Base-by-base conservation (phyloP, 2,113 vertebrate genomes). In the Pomatostomus ruficeps region DNA sequence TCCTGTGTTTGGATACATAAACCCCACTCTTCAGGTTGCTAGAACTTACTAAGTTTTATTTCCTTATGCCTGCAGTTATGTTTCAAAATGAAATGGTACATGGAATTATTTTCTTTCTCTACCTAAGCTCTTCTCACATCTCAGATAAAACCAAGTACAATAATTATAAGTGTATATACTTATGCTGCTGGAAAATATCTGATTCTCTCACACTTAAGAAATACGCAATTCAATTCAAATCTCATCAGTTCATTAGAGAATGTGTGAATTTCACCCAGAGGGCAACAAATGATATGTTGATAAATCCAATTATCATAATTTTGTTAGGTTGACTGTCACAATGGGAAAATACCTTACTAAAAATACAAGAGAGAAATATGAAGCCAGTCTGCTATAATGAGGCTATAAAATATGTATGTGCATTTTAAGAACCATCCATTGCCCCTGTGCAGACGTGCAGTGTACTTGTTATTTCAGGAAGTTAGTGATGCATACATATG, bases 321-420 rank as follows among this genome's bases (percentile, higher is more conserved):
- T 77, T 95, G 31, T 94, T 79, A 80, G 85, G 93, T 70, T 80
- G 82, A 88, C 74, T 96, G 81, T 90, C 91, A 93, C 71, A 94
- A 71, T 86, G 91, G 91, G 90, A 94, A 88, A 95, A 94, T 86
- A 86, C 48, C 82, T 88, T 70, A 51, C 70, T 83, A 76, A 93
- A 91, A 93, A 83, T 80, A 71, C 33, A 73, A 93, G 88, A 93
- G 63, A 88, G 55, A 95, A 88, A 93, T 85, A 88, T 79, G 92
- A 95, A 95, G 42, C 45, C 33, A 87, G 49, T 49, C 57, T 91
- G 43, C 70, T 91, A 54, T 95, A 96, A 95, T 40, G 74, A 94
- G 78, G 54, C 66, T 73, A 89, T 95, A 93, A 97, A 95, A 97
- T 89, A 97, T 97, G 87, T 25, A 96, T 96, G 49, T 82, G 58